phyloP scores from a whole-genome alignment of 2,113 vertebrate species.

The Zapornia atra region DNA sequence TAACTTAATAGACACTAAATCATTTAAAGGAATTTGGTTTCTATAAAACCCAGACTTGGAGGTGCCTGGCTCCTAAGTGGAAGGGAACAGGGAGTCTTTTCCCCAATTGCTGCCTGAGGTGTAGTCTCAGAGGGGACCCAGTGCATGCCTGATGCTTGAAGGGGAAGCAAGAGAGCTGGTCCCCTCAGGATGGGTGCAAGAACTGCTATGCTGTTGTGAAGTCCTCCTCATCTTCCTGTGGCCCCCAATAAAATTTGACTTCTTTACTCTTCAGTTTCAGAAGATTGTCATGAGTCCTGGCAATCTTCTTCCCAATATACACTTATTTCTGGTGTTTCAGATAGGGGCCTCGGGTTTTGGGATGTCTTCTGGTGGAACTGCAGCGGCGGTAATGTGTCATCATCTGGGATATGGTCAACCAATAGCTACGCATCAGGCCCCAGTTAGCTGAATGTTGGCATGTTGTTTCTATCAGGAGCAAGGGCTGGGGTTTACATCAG shows the following conservation, averaged over 20 bases:
- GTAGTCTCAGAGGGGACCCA: not conserved
- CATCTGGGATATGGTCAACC: rapidly evolving
- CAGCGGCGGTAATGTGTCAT: not conserved
- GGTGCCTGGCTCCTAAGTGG: not conserved
- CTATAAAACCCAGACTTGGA: not conserved
- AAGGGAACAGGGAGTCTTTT: not conserved
- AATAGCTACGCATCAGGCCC: not conserved
- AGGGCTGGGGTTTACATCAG: not conserved
- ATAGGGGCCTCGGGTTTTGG: not conserved
- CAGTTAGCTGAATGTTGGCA: not conserved
- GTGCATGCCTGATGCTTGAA: not conserved
- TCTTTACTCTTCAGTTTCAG: not conserved
- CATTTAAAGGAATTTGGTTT: not conserved
- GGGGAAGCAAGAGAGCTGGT: not conserved
- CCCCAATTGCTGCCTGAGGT: rapidly evolving
- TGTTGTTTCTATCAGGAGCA: not conserved
- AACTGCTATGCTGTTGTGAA: not conserved
- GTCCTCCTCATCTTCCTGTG: not conserved
- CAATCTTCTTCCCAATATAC: not conserved
- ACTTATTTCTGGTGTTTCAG: not conserved
- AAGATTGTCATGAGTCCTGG: not conserved
- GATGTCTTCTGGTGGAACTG: not conserved
- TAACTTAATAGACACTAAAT: not conserved
- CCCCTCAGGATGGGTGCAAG: not conserved
- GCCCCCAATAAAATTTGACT: not conserved